Conservation (phyloP, 2,797 vertebrate species). For the Sparidentex hasta region DNA sequence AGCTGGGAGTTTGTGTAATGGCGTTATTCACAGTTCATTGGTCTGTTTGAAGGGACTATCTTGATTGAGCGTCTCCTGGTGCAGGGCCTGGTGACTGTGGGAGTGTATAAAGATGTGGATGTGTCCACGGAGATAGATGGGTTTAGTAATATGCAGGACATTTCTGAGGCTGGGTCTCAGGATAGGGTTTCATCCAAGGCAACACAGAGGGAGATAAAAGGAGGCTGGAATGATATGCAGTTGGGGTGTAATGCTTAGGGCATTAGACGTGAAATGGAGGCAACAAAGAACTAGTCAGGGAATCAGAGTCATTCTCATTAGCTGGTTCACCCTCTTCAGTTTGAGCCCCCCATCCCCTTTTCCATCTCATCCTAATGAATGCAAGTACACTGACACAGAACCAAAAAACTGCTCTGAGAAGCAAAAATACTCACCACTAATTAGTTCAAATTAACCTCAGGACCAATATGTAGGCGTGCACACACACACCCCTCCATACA, state of each 20-base stretch:
- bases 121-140: constrained; percentile 78
- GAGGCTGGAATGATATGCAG: constrained; percentile 61
- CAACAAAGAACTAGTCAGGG: constrained; percentile 70
- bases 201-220: constrained; percentile 69
- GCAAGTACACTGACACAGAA: constrained; percentile 70
- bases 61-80: constrained; percentile 83
- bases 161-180: constrained; percentile 55
- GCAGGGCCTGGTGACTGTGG: constrained; percentile 72
- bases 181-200: constrained; percentile 54
- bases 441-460: constrained; percentile 83
- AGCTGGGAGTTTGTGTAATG: constrained; percentile 82
- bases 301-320: constrained; percentile 76
- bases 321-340: constrained; percentile 69
- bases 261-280: constrained; percentile 68
- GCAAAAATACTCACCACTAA: constrained; percentile 75
- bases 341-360: constrained; percentile 46
- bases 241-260: constrained; percentile 54
- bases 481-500: constrained; percentile 28
- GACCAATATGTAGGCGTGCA: constrained; percentile 68
- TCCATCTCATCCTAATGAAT: constrained; percentile 69
- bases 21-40: constrained; percentile 87
- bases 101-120: constrained; percentile 81
- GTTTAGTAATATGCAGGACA: constrained; percentile 75
- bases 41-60: constrained; percentile 86
- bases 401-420: constrained; percentile 74